Evolutionary conservation across 2,888 invertebrate genomes (phyloP), one percentile per base, ranked within the genome.

Genomic region (Luperina testacea): DNA sequence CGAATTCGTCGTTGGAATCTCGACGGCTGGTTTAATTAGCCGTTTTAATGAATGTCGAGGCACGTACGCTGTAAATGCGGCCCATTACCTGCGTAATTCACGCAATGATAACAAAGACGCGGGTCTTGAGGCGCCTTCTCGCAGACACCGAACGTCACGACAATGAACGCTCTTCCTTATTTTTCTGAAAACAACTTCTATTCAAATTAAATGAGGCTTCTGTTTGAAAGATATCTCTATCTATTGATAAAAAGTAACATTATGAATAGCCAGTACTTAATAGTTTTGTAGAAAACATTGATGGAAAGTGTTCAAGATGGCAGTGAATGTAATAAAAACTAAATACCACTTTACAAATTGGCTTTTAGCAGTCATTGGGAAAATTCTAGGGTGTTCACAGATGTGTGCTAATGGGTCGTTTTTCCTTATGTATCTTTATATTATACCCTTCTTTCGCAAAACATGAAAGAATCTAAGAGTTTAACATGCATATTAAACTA

Each of bases 41-140:
- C 93, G 91, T 91, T 93, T 93, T 96, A 96, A 96, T 96, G 94
- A 96, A 96, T 96, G 95, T 95, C 93, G 92, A 91, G 94, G 94
- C 96, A 96, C 96, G 96, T 96, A 94, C 95, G 94, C 92, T 93
- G 93, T 94, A 93, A 95, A 95, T 93, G 95, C 94, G 94, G 91
- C 93, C 94, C 95, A 95, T 96, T 96, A 95, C 95, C 95, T 95
- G 93, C 93, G 94, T 95, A 94, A 95, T 95, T 96, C 95, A 94
- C 95, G 94, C 94, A 93, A 93, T 93, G 95, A 95, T 96, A 95
- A 95, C 95, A 95, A 94, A 93, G 93, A 89, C 86, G 78, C 85
- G 87, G 82, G 80, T 77, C 85, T 83, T 81, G 82, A 86, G 82
- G 80, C 85, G 82, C 82, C 86, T 73, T 72, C 85, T 78, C 85